Conservation (phyloP, 2,797 vertebrate genomes). For the Anguilla marmorata region DNA sequence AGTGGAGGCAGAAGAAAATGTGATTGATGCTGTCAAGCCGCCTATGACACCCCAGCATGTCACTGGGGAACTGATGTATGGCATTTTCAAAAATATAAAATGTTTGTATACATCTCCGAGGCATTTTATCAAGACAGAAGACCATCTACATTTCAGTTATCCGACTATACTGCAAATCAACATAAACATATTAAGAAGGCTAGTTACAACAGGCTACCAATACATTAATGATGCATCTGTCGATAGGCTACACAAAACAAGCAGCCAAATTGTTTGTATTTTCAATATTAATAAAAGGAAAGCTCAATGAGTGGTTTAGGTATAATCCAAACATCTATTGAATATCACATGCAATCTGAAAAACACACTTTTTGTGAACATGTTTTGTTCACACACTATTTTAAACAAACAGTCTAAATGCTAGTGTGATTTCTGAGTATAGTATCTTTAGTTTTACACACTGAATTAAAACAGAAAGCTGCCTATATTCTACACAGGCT, state of each 20-base stretch:
- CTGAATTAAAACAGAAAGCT: background rate
- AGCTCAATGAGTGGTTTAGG: background rate
- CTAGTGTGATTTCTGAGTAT: background rate
- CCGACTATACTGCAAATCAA: no score
- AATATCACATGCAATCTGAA: background rate
- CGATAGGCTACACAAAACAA: background rate
- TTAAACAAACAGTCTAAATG: background rate
- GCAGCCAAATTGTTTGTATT: background rate
- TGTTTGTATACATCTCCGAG: background rate
- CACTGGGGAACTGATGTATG: background rate
- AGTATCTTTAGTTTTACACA: background rate
- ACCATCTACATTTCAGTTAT: no score
- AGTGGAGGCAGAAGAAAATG: background rate
- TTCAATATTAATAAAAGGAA: background rate
- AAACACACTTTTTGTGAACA: background rate
- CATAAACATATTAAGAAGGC: background rate
- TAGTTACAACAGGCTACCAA: background rate
- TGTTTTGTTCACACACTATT: no score
- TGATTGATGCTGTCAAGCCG: constrained; percentile 4
- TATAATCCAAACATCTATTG: background rate
- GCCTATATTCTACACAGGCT: background rate
- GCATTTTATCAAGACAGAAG: background rate
- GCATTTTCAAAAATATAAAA: background rate
- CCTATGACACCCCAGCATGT: background rate
- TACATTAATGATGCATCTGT: background rate